Conservation (phyloP, 2,888 invertebrate genomes). For the Apomyelois bistriatella region DNA sequence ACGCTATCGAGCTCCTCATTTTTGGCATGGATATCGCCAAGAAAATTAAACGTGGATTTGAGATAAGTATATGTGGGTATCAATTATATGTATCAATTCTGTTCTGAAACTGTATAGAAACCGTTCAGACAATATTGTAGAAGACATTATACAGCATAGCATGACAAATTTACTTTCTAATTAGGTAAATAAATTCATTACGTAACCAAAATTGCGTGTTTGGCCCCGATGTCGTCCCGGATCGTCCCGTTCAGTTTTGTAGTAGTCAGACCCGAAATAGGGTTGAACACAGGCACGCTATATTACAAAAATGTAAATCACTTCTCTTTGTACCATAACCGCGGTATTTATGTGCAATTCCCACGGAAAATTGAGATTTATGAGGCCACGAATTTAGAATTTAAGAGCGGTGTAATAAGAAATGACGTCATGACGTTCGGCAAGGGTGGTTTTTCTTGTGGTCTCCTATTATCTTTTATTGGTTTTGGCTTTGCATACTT, state of each 20-base stretch:
- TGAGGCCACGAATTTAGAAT: conserved; percentile 8
- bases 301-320: conserved; percentile 9
- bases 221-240: neutral
- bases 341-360: conserved; percentile 4
- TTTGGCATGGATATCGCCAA: too few relatives aligned
- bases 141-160: too few relatives aligned
- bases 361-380: conserved; percentile 7
- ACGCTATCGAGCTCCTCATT: too few relatives aligned
- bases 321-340: conserved; percentile 9
- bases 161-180: too few relatives aligned
- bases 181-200: too few relatives aligned
- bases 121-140: too few relatives aligned
- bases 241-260: neutral
- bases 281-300: neutral
- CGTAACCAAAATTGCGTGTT: neutral
- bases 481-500: too few relatives aligned
- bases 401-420: conserved; percentile 6
- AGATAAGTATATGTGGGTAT: too few relatives aligned
- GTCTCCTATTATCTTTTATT: neutral
- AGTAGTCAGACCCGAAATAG: neutral
- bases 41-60: too few relatives aligned
- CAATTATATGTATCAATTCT: too few relatives aligned
- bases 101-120: too few relatives aligned
- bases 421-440: neutral
- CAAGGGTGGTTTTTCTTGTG: neutral